Evolutionary conservation across 2,797 vertebrate genomes (phyloP).

Genomic region (Ctenopoma multispine): DNA sequence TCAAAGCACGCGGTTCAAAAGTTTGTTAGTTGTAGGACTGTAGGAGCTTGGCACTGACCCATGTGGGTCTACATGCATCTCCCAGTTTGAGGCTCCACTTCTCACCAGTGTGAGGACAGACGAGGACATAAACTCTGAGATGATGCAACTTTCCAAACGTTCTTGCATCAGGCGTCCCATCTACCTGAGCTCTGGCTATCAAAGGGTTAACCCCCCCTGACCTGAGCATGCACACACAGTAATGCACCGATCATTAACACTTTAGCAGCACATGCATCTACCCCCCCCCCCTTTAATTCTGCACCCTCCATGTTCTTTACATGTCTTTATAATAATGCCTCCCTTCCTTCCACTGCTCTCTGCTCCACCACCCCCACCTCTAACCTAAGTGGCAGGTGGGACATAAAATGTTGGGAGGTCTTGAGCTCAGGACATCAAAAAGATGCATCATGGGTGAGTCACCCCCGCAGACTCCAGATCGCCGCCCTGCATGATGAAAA

Average conservation of each 20-base stretch:
- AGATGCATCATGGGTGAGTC: conserved; percentile 72
- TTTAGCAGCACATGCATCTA: conserved; percentile 28
- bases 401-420: conserved; percentile 77
- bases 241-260: conserved; percentile 52
- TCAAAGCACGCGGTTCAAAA: too few relatives aligned
- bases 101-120: conserved; percentile 9
- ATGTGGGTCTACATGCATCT: background rate
- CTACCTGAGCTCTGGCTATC: conserved; percentile 23
- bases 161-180: conserved; percentile 32
- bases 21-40: too few relatives aligned
- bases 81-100: conserved; percentile 15
- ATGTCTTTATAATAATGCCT: conserved; percentile 43
- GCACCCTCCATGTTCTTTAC: conserved; percentile 29
- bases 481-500: conserved; percentile 60
- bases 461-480: conserved; percentile 61
- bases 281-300: conserved; percentile 9
- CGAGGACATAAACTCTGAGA: conserved; percentile 6
- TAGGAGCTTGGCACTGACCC: too few relatives aligned
- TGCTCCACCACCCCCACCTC: conserved; percentile 44
- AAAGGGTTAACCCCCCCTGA: conserved; percentile 39
- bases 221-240: conserved; percentile 21
- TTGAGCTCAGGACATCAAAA: conserved; percentile 68
- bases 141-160: conserved; percentile 41
- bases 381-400: conserved; percentile 74
- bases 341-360: background rate